Evolutionary conservation across 2,113 vertebrate species (phyloP), one percentile per base, ranked within the genome.

Genomic region (Alces alces): DNA sequence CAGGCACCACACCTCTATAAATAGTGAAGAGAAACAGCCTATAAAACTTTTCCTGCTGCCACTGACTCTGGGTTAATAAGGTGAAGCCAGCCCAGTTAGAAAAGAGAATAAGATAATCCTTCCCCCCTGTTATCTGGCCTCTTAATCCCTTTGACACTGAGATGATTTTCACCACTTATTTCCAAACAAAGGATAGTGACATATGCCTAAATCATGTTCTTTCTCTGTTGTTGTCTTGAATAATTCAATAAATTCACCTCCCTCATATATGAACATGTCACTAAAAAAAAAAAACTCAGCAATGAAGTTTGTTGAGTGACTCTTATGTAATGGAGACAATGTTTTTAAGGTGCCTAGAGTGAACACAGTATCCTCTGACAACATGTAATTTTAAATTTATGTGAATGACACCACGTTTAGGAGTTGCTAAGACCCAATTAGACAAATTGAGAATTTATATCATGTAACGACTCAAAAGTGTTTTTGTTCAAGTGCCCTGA

Each of bases 1-100:
- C 97, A 97, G 98, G 97, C 97, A 97, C 91, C 92, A 89, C 96
- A 97, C 97, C 97, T 98, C 98, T 98, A 98, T 97, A 98, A 98
- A 98, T 97, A 98, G 97, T 89, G 97, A 96, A 50, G 86, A 94
- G 76, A 86, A 94, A 43, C 89, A 96, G 92, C 97, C 92, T 95
- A 79, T 86, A 93, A 97, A 96, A 73, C 33, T 79, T 93, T 70
- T 89, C 90, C 93, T 95, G 97, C 96, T 96, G 90, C 93, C 85
- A 57, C 33, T 30, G 84, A 94, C 83, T 60, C 94, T 80, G 70
- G 30, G n/a, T 64, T n/a, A 92, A 73, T 33, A 91, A 96, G 87
- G 84, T 50, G 84, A 95, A 87, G 23, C 84, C 17, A 91, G 78
- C 70, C 85, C 61, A 89, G 90, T 45, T 25, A 93, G 70, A 83